phyloP scores from a whole-genome alignment of 1,140 invertebrate species.

The Drosophila yakuba region DNA sequence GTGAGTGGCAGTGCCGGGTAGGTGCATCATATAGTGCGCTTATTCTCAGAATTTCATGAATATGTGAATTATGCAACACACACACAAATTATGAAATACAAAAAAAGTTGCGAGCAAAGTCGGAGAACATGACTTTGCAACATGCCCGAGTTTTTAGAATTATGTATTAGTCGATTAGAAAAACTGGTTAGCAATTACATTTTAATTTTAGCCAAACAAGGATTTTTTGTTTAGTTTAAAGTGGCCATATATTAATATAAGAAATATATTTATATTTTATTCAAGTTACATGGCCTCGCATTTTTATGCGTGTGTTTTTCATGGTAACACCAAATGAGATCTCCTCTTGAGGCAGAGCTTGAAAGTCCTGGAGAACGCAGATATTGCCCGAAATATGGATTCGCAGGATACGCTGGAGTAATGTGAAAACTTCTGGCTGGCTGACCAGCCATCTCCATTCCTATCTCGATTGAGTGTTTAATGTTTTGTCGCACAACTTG shows the following conservation, averaged over 20 bases:
- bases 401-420: constrained; percentile 1
- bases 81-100: background rate
- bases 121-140: background rate
- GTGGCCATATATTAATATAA: too few relatives aligned
- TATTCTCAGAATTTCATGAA: constrained; percentile 2
- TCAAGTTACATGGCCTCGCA: too few relatives aligned
- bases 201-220: too few relatives aligned
- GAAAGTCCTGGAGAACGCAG: background rate
- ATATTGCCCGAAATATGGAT: background rate
- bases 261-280: too few relatives aligned
- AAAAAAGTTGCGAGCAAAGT: background rate
- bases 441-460: constrained; percentile 33
- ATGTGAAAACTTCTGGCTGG: constrained; percentile 46
- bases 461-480: constrained; percentile 52
- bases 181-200: too few relatives aligned
- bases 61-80: constrained; percentile 1
- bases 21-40: background rate
- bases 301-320: background rate
- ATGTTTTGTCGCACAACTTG: constrained; percentile 75
- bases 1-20: background rate
- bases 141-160: background rate
- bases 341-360: background rate
- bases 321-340: too few relatives aligned
- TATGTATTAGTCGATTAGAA: background rate
- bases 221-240: too few relatives aligned